Conservation (phyloP, 2,888 invertebrate genomes). For the Nomada goodeniana region DNA sequence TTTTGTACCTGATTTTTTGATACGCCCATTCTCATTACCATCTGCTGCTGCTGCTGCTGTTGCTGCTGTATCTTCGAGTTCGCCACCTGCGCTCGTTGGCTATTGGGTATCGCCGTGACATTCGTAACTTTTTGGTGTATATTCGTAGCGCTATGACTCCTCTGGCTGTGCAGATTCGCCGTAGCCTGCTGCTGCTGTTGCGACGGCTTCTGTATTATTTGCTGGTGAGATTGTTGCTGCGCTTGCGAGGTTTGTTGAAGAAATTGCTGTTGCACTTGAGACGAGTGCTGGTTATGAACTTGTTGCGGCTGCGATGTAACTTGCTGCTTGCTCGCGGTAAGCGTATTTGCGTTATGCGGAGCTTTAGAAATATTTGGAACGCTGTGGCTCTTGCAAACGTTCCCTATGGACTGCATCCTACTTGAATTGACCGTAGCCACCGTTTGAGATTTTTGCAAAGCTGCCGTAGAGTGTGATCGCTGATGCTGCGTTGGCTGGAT, state of each 20-base stretch:
- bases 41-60: slow-evolving; percentile 73
- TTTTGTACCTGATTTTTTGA: slow-evolving; percentile 72
- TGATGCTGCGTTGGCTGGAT: slow-evolving; percentile 56
- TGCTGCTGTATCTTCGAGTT: slow-evolving; percentile 68
- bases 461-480: slow-evolving; percentile 52
- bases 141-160: slow-evolving; percentile 65
- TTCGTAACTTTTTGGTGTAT: slow-evolving; percentile 73
- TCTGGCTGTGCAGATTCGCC: slow-evolving; percentile 64
- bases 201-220: slow-evolving; percentile 52
- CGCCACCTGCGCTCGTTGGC: slow-evolving; percentile 66
- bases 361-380: slow-evolving; percentile 77
- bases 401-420: slow-evolving; percentile 62
- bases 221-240: slow-evolving; percentile 65
- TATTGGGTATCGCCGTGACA: slow-evolving; percentile 64
- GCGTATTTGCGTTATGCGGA: slow-evolving; percentile 68
- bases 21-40: slow-evolving; percentile 77
- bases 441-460: slow-evolving; percentile 62
- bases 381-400: slow-evolving; percentile 76
- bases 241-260: slow-evolving; percentile 58
- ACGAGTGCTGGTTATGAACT: slow-evolving; percentile 40
- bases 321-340: slow-evolving; percentile 67
- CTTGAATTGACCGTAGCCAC: slow-evolving; percentile 58
- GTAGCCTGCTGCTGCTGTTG: slow-evolving; percentile 60
- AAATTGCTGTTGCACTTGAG: slow-evolving; percentile 68
- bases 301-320: slow-evolving; percentile 56